Percentiles rank a stretch among this genome's conserved stretches.
Evolutionary conservation across 2,888 invertebrate species (phyloP).

Genomic region (Plemyria rubiginata): DNA sequence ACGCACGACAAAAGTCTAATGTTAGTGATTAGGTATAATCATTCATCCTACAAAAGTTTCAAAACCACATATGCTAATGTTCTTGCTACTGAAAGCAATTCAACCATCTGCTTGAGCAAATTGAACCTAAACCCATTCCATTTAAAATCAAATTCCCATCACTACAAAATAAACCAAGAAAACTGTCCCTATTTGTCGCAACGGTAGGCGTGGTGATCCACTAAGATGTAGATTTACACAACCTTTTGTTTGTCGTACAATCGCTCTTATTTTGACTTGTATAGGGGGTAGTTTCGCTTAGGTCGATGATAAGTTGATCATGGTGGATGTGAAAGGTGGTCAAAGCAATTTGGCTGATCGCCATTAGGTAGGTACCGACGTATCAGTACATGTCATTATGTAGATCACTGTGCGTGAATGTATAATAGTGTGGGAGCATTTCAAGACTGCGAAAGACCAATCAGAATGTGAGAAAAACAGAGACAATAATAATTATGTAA

Average conservation of each 20-base stretch:
- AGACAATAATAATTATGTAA: constrained; percentile 11
- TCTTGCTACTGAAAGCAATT: constrained; percentile 19
- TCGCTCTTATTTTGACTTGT: constrained; percentile 12
- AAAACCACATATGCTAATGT: constrained; percentile 29
- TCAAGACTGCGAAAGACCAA: constrained; percentile 26
- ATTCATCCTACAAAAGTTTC: constrained; percentile 13
- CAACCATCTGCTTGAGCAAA: constrained; percentile 14
- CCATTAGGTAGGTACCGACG: constrained; percentile 57
- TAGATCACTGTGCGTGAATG: constrained; percentile 69
- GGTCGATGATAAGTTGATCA: constrained; percentile 18
- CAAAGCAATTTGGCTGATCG: constrained; percentile 66
- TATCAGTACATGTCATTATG: constrained; percentile 61
- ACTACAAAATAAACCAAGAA: constrained; percentile 50
- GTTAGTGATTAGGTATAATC: constrained; percentile 3
- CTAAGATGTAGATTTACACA: constrained; percentile 46
- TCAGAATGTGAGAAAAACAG: constrained; percentile 17
- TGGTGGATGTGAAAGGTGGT: constrained; percentile 59
- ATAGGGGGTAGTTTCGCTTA: constrained; percentile 30
- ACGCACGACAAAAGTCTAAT: not conserved
- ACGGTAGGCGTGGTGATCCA: constrained; percentile 74
- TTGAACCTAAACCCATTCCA: constrained; percentile 14
- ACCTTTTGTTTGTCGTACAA: not conserved
- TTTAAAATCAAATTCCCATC: constrained; percentile 23
- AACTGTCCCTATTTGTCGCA: constrained; percentile 80
- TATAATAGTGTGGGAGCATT: constrained; percentile 50